Percentiles rank a stretch among this genome's conserved stretches.
Conservation (phyloP, 1,140 invertebrate species). For the Drosophila sechellia region DNA sequence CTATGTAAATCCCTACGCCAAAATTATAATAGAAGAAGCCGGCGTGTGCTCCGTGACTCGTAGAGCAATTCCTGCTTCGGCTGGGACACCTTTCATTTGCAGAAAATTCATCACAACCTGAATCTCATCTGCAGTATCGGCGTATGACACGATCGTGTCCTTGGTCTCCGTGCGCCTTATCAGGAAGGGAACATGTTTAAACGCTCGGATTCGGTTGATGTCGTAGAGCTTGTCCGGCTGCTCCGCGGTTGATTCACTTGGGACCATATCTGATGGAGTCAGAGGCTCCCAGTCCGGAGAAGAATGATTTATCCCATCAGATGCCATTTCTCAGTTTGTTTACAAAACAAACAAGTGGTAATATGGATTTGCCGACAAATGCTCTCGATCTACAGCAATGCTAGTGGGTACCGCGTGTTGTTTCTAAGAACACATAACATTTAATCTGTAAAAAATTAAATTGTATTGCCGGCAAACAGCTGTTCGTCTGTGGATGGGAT, state of each 20-base stretch:
- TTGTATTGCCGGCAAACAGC: not conserved
- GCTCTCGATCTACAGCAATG: too few relatives aligned
- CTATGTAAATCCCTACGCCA: slow-evolving; percentile 41
- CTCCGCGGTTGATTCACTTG: not conserved
- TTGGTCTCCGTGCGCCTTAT: slow-evolving; percentile 64
- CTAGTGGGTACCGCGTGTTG: too few relatives aligned
- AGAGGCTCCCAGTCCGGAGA: not conserved
- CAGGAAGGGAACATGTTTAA: slow-evolving; percentile 54
- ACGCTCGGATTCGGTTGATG: slow-evolving; percentile 34
- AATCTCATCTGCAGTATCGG: slow-evolving; percentile 23
- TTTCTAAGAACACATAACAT: too few relatives aligned
- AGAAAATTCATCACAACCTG: slow-evolving; percentile 38
- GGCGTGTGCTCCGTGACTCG: slow-evolving; percentile 62
- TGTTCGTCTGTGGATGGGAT: not conserved
- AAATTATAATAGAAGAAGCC: slow-evolving; percentile 57
- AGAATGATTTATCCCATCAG: slow-evolving; percentile 11
- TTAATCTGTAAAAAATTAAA: too few relatives aligned
- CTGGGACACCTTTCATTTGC: slow-evolving; percentile 33
- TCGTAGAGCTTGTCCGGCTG: slow-evolving; percentile 46
- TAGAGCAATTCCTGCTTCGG: slow-evolving; percentile 52
- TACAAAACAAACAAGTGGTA: not conserved
- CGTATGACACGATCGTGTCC: slow-evolving; percentile 54
- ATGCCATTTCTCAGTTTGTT: slow-evolving; percentile 21
- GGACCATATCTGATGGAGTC: not conserved
- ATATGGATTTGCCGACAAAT: too few relatives aligned